Evolutionary conservation across 2,113 vertebrate species (phyloP), one percentile per base, ranked within the genome.

Genomic region (Macroglossus sobrinus): DNA sequence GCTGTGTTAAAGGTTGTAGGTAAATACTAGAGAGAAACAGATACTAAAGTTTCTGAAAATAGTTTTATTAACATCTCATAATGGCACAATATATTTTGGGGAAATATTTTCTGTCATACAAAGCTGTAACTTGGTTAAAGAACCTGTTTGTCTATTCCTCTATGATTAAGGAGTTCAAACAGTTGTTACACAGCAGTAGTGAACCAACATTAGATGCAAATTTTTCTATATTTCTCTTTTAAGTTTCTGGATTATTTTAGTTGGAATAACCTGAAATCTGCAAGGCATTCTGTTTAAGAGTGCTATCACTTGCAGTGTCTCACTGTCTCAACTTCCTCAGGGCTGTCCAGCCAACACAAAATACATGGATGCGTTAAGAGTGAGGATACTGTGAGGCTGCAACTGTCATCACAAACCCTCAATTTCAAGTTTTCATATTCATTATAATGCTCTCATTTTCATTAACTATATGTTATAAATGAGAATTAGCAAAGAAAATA

Each of bases 191-290:
- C 6, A n/a, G 43, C 38, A 4, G 84, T n/a, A 35, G 35, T 45
- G n/a, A 89, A 43, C 59, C 28, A 66, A 92, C 57, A 76, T 71
- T 40, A 71, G 85, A 93, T 71, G 6, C 50, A 90, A 45, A 26
- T 47, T 64, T 93, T 82, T 53, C 84, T 92, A 55, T 76, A 82
- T 86, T 94, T 66, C 28, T 87, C 30, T 86, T 91, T 69, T 38
- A 47, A 75, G 50, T 68, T 89, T 82, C 40, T n/a, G 66, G 43
- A 57, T 74, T 7, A 21, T 66, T 82, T 69, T 64, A 59, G 63
- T 71, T 75, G 84, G 38, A 86, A 47, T 38, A 61, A 30, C 57
- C n/a, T 38, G 47, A 93, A 93, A n/a, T 78, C 40, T 81, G 14
- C 21, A 72, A 66, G 45, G 2, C 21, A 57, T 33, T 59, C 43